Evolutionary conservation across 2,113 vertebrate species (phyloP).

Genomic region (Eubucco bourcierii): DNA sequence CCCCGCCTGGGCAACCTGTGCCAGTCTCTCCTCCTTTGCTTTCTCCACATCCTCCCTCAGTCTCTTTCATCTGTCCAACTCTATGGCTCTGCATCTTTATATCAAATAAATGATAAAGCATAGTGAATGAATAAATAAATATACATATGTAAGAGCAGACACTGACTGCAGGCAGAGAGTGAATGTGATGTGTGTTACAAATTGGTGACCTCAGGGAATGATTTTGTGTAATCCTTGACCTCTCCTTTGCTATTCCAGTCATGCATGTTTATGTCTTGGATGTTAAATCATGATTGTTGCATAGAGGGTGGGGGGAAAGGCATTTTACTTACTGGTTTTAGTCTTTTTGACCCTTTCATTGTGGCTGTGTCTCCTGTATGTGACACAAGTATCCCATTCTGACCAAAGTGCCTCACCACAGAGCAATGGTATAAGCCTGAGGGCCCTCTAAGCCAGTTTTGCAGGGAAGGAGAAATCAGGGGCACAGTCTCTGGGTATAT

Average conservation of each 20-base stretch:
- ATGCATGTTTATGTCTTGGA: neutral
- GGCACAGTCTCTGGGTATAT: conserved; percentile 3
- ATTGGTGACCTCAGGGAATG: neutral
- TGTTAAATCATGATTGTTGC: neutral
- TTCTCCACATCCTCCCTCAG: neutral
- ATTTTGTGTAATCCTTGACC: neutral
- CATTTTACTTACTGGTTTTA: neutral
- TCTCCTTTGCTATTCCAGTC: neutral
- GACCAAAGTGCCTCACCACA: neutral
- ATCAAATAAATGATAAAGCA: neutral
- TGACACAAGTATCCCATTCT: conserved; percentile 25
- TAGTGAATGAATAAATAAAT: neutral
- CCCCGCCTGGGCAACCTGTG: too few species aligned
- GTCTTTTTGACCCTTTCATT: neutral
- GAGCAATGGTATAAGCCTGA: neutral
- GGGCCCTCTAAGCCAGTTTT: conserved; percentile 33
- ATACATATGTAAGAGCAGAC: neutral
- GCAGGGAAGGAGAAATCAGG: neutral
- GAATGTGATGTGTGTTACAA: neutral
- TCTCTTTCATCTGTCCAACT: neutral
- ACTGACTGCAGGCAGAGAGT: neutral
- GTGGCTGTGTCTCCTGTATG: neutral
- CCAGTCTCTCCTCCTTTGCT: neutral
- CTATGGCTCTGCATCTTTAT: neutral
- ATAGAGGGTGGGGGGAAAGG: neutral